Base-by-base conservation (phyloP, 2,797 vertebrate species). In the Anomalospiza imberbis region DNA sequence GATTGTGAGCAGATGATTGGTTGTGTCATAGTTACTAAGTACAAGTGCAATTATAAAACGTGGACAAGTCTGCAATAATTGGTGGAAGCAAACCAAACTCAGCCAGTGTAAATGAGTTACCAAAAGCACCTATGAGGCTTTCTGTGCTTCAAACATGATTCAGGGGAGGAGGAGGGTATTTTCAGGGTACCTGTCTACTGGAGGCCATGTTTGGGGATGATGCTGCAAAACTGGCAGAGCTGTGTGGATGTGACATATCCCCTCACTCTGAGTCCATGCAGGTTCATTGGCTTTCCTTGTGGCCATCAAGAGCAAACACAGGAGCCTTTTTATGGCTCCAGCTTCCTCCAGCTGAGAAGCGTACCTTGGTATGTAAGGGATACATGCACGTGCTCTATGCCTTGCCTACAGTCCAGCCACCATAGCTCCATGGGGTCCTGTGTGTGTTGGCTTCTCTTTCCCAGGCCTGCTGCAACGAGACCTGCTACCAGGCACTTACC, bases 381-480 rank as follows among this genome's bases (percentile, higher is more conserved):
- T 42, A 7, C 7, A 0, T 1, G 0, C 12, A 7, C 2, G 0
- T 42, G 44, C 25, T 31, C 9, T 79, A 29, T 42, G 29, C 61
- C 67, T 73, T n/a, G 40, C 20, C 29, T 2, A 0, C 12, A 8
- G 11, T 71, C 12, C 3, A 3, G n/a, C 47, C 18, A 10, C 31
- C 0, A 4, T 13, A n/a, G 29, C 53, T 67, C 72, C 1, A 1
- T 6, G 26, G 48, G 20, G 5, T 16, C 57, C 32, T 34, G 25
- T 0, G 0, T 4, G 7, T 42, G 5, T 34, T 85, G 34, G 13
- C 34, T 65, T 0, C 1, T 47, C 42, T 58, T 85, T 74, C 54
- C 31, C 47, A 45, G 29, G 16, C 34, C 42, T 73, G 19, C 24
- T 32, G 12, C 28, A n/a, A 17, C 0, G 1, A 68, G 45, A 65